Base-by-base conservation (phyloP, 2,797 vertebrate genomes). In the Galago senegalensis region DNA sequence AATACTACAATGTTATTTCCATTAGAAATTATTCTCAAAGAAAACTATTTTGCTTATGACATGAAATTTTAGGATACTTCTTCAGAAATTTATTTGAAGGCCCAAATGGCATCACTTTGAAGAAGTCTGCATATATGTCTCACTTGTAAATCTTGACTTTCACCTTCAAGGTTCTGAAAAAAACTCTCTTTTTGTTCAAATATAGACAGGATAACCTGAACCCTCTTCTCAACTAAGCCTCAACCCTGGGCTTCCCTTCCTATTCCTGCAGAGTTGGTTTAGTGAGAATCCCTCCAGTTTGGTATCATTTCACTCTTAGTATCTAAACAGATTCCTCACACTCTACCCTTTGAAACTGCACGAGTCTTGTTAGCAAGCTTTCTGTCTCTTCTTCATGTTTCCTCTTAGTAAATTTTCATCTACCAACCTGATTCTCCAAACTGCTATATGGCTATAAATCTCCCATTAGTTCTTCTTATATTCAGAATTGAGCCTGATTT, bases 11-110 rank as follows among this genome's bases (percentile, higher is more conserved):
- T 31, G 7, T 8, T 77, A 77, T 58, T 77, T 67, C 23, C 37
- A 82, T 63, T 31, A 31, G 43, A 73, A 69, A 37, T n/a, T 87
- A 12, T 92, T 89, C 61, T 77, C 91, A 72, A 60, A 83, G 53
- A 23, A 63, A 80, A 70, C 5, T 13, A 40, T 60, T 77, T 61
- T 92, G 43, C 40, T 89, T 69, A 80, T 70, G 16, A 87, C n/a
- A 37, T 82, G 34, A 76, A 40, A 73, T 69, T 89, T 49, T 60
- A 83, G 40, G 14, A 58, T 40, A 69, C 3, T 46, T 60, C 60
- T 93, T 67, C 13, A 67, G 76, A 93, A 86, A 65, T 67, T 16
- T 91, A 72, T 65, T 53, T 61, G 9, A 25, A 29, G 27, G 13
- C 67, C 4, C 83, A 93, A 94, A 34, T 21, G 29, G 20, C 29